Evolutionary conservation across 2,888 invertebrate genomes (phyloP).

Genomic region (Drosophila pullipes): DNA sequence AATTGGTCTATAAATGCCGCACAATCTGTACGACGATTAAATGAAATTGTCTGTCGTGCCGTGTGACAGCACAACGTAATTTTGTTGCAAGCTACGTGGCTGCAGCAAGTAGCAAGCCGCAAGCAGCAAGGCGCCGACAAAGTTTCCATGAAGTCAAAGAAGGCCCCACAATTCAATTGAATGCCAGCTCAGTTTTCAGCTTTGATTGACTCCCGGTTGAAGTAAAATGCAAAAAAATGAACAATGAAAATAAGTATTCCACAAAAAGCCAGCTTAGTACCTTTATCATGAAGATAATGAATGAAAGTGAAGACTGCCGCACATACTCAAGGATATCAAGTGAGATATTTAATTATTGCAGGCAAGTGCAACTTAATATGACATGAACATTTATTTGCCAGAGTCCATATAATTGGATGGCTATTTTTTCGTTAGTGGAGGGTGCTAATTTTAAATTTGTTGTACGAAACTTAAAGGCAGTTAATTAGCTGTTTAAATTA

Average conservation of each 20-base stretch:
- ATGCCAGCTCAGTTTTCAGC: constrained; percentile 36
- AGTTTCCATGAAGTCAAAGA: constrained; percentile 26
- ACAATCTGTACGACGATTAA: constrained; percentile 38
- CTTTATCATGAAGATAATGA: not conserved
- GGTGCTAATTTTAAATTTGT: not conserved
- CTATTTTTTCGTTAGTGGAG: not conserved
- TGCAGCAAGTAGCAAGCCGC: constrained; percentile 13
- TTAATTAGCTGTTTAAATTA: not conserved
- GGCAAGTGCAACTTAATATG: not conserved
- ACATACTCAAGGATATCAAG: not conserved
- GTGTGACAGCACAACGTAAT: constrained; percentile 27
- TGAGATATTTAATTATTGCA: not conserved
- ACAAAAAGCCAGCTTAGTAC: constrained; percentile 87
- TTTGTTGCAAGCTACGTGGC: constrained; percentile 9
- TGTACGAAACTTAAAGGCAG: not conserved
- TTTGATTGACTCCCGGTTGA: constrained; percentile 39
- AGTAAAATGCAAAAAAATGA: constrained; percentile 12
- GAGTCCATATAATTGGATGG: not conserved
- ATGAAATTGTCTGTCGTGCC: constrained; percentile 30
- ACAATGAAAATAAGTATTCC: not conserved
- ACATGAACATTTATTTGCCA: not conserved
- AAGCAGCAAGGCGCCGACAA: constrained; percentile 43
- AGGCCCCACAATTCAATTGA: constrained; percentile 53
- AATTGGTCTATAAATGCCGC: constrained; percentile 55
- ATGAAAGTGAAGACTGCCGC: not conserved